phyloP scores from a whole-genome alignment of 1,140 invertebrate genomes.

The Drosophila elegans region DNA sequence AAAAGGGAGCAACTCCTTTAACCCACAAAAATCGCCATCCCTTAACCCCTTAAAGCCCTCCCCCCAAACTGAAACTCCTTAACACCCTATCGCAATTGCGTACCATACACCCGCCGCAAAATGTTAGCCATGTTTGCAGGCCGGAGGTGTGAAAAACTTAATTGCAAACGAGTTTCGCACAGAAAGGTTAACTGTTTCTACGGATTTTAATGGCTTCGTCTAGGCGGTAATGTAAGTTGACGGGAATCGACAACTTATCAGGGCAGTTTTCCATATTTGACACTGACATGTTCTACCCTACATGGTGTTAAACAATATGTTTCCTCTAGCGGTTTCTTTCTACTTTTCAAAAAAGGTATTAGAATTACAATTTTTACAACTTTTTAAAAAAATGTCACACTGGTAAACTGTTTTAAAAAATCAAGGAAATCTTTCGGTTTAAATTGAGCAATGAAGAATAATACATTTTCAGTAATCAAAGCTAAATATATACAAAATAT shows the following conservation, averaged over 20 bases:
- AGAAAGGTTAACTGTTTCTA: conserved; percentile 25
- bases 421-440: too few relatives aligned
- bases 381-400: too few relatives aligned
- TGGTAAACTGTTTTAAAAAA: too few relatives aligned
- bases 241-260: conserved; percentile 4
- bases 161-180: conserved; percentile 39
- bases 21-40: neutral
- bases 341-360: neutral
- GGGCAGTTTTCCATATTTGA: neutral
- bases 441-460: too few relatives aligned
- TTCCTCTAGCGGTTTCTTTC: neutral
- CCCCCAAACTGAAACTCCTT: neutral
- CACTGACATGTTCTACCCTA: neutral
- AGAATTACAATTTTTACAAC: neutral
- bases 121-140: conserved; percentile 18
- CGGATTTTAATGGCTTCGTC: conserved; percentile 7
- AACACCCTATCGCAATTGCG: neutral
- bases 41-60: neutral
- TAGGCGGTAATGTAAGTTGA: conserved; percentile 3
- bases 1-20: conserved; percentile 15
- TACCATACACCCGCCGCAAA: conserved; percentile 24
- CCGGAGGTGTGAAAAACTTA: conserved; percentile 35
- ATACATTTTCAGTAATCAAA: too few relatives aligned
- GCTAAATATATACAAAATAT: too few relatives aligned
- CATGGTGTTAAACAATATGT: too few relatives aligned